Evolutionary conservation across 1,140 invertebrate genomes (phyloP).

Genomic region (Bombus impatiens): DNA sequence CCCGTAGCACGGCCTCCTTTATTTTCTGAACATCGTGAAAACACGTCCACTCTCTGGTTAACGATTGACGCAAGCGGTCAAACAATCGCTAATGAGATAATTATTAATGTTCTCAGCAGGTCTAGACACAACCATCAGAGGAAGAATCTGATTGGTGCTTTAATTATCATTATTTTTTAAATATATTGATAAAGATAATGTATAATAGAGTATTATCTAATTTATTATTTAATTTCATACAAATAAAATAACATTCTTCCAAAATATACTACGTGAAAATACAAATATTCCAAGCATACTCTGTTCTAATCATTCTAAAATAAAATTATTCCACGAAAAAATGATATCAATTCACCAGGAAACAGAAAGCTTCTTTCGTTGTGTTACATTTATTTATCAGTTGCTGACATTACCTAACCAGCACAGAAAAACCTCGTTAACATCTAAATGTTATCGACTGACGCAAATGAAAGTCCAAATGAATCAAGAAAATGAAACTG

Average conservation of each 20-base stretch:
- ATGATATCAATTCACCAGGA: not conserved
- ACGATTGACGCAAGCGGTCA: slow-evolving; percentile 47
- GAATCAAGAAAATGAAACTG: not conserved
- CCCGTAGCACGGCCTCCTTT: slow-evolving; percentile 44
- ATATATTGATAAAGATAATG: too few relatives aligned
- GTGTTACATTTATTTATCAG: not conserved
- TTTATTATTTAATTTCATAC: not conserved
- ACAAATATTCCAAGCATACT: not conserved
- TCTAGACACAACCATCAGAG: slow-evolving; percentile 48
- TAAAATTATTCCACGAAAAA: not conserved
- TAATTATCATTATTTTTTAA: slow-evolving; percentile 34
- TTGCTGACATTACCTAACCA: not conserved
- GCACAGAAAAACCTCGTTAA: not conserved
- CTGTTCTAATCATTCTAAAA: not conserved
- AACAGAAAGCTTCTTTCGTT: not conserved
- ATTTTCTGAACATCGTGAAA: slow-evolving; percentile 49
- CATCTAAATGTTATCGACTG: not conserved
- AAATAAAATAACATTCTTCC: not conserved
- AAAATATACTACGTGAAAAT: not conserved
- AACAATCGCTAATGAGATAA: slow-evolving; percentile 53
- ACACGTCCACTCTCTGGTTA: slow-evolving; percentile 46
- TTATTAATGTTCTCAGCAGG: slow-evolving; percentile 43
- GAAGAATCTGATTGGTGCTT: slow-evolving; percentile 19
- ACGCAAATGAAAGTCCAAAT: not conserved
- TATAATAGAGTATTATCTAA: not conserved